Evolutionary conservation across 2,113 vertebrate genomes (phyloP), one percentile per base, ranked within the genome.

Genomic region (Platysternon megacephalum): DNA sequence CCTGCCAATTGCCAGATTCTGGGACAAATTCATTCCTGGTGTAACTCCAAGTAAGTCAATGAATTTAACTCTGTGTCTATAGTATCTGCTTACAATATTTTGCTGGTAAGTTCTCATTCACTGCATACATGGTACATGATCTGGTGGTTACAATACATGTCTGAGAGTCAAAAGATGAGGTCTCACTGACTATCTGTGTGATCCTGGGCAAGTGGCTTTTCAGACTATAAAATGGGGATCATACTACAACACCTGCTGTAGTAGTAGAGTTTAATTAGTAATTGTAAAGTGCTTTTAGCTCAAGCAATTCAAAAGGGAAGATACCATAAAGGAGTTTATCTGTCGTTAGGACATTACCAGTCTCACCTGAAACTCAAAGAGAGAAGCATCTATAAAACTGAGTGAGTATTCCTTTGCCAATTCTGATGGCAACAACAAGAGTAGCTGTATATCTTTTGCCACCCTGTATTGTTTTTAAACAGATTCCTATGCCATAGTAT

Each of bases 61-160:
- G 82, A 96, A 93, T 97, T 91, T 95, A 91, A 92, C 51, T 91
- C 42, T 95, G 95, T 91, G 86, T 96, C 95, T 91, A 21, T 5
- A 28, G 76, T 52, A 95, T 35, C 2, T 1, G 14, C 35, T 96
- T 91, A 78, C 90, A 92, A n/a, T 87, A 89, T 91, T 87, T 88
- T 88, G 35, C 88, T 89, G 51, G 65, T 85, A 1, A 44, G 32
- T 49, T 78, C 56, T 46, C 85, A 55, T 26, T 72, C 51, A 11
- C 17, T 78, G 48, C 74, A 79, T 26, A 6, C 21, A 85, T 79
- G n/a, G 87, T 85, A 74, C 46, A 53, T 24, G 22, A 86, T 86
- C 52, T 55, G 79, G 79, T 48, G 87, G 72, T 61, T 87, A 87
- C 44, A 51, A 17, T 58, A 81, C 52, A 55, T 1, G 6, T 17